Conservation (phyloP, 2,113 vertebrate genomes). For the Elanoides forficatus region DNA sequence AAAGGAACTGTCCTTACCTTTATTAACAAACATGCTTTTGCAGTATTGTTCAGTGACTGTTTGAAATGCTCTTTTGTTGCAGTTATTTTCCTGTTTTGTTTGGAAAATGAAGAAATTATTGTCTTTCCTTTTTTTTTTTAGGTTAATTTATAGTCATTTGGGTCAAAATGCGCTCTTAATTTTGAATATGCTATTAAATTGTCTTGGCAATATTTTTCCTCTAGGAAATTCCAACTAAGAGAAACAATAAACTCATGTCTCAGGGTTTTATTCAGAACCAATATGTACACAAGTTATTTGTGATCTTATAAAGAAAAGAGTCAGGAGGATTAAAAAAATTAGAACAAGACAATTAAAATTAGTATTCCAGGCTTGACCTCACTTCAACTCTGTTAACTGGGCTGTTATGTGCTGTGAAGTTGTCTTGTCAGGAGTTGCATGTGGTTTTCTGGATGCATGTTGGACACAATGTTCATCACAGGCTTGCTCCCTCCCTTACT, state of each 20-base stretch:
- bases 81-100: background rate
- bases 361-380: background rate
- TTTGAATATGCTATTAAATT: constrained; percentile 35
- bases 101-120: background rate
- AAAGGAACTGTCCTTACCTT: background rate
- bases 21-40: background rate
- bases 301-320: background rate
- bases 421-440: background rate
- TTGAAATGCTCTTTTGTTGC: constrained; percentile 2
- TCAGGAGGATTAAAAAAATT: background rate
- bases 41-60: background rate
- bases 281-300: background rate
- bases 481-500: background rate
- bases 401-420: background rate
- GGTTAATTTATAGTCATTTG: constrained; percentile 3
- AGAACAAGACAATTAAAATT: constrained; percentile 2
- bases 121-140: background rate
- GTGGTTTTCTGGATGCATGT: background rate
- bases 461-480: background rate
- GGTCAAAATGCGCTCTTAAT: constrained; percentile 2
- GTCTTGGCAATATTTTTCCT: constrained; percentile 22
- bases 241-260: constrained; percentile 25
- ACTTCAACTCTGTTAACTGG: background rate
- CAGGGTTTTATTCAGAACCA: constrained; percentile 9
- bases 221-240: background rate